Base-by-base conservation (phyloP, 2,113 vertebrate genomes). In the Antigone vipio region DNA sequence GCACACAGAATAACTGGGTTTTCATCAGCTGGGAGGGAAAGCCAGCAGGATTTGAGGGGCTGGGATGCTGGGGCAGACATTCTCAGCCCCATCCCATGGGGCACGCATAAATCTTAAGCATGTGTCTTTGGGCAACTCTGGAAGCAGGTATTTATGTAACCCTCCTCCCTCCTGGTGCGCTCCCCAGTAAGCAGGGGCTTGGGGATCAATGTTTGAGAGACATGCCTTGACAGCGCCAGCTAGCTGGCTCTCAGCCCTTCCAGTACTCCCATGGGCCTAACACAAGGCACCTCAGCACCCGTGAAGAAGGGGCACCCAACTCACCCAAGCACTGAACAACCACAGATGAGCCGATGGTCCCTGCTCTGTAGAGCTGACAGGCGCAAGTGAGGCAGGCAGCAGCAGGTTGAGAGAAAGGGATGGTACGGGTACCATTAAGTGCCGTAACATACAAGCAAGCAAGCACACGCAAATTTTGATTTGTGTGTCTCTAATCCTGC, bases 341-440 rank as follows among this genome's bases (percentile, higher is more conserved):
- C 66, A 13, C 72, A n/a, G n/a, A 34, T 63, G 7, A 81, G 60
- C 67, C 5, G 0, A 42, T 14, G 0, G 0, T 7, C 60, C 42
- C 82, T 9, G 42, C 55, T 58, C 81, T 35, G 60, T 42, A 71
- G 52, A 74, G 69, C 47, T 58, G 21, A 32, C 6, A 30, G 73
- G 38, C 49, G 42, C 66, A 58, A 74, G 16, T 4, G 35, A 87
- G 64, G 27, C 81, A 81, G 45, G 42, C 7, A 78, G 60, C 56
- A 78, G 69, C 47, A 59, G 56, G 29, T 0, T 53, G 81, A 58
- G 52, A 45, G 56, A 63, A 82, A 82, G 24, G 29, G 47, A 63
- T 5, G 22, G 63, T 74, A 56, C 16, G 13, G n/a, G 30, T 59
- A 55, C 53, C 47, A 17, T 6, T 4, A 52, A 59, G 34, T 38